These are phyloP conservation scores for Lates japonicus DNA, from an alignment of 2,797 vertebrate species.

Conservation along the genomic window DNA sequence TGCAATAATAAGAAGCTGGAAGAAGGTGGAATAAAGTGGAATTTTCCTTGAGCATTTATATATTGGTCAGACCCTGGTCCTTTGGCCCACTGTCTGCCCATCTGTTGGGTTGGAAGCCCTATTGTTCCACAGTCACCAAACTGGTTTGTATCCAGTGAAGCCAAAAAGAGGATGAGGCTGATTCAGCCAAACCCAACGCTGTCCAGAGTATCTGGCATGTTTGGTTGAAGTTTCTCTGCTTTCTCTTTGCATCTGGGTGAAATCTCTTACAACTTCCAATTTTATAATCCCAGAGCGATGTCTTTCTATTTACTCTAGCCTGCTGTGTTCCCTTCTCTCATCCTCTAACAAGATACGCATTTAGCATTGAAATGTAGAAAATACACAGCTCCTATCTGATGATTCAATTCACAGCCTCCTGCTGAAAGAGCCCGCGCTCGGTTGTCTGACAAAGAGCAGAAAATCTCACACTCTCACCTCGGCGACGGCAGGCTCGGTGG, in stretches of 20 bases:
- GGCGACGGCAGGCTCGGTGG: conserved; percentile 26
- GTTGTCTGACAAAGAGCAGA: conserved; percentile 50
- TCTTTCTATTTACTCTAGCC: conserved; percentile 2
- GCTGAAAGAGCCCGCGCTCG: conserved; percentile 23
- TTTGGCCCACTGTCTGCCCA: conserved; percentile 12
- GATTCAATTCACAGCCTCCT: conserved; percentile 40
- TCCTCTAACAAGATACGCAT: conserved; percentile 23
- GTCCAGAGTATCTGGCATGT: conserved; percentile 53
- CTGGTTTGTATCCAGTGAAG: not conserved
- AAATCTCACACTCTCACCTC: conserved; percentile 54
- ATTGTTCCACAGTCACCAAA: not conserved
- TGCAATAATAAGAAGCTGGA: not conserved
- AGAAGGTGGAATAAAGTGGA: not conserved
- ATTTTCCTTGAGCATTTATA: not conserved
- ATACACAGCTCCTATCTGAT: conserved; percentile 24
- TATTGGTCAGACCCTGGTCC: not conserved
- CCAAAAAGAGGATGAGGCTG: not conserved
- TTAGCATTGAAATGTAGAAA: conserved; percentile 3
- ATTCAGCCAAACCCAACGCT: not conserved
- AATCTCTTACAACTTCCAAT: not conserved
- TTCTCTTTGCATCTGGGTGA: conserved; percentile 36
- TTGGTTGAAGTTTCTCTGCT: conserved; percentile 40
- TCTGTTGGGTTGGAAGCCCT: conserved; percentile 13
- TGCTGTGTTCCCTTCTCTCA: conserved; percentile 14
- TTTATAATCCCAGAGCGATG: not conserved